These are phyloP conservation scores for Oryzias curvinotus DNA, from an alignment of 2,113 vertebrate species.

Conservation along the genomic window DNA sequence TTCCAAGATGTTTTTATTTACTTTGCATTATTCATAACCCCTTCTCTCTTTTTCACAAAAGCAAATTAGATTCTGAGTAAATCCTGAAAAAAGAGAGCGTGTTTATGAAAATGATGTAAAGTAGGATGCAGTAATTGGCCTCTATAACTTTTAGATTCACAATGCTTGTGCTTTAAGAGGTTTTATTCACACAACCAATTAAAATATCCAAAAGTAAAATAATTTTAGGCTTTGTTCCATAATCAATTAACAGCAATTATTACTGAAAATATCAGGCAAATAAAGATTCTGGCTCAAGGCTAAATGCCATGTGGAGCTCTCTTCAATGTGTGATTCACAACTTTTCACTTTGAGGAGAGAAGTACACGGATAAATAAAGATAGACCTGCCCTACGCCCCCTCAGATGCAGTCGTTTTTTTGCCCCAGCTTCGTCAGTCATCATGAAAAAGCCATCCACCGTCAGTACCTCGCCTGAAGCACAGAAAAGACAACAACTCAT, in stretches of 20 bases:
- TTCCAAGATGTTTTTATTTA: background rate
- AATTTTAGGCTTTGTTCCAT: background rate
- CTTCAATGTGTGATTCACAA: constrained; percentile 25
- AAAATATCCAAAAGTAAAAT: constrained; percentile 15
- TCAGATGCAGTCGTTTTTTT: constrained; percentile 34
- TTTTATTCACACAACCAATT: constrained; percentile 4
- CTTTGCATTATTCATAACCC: constrained; percentile 17
- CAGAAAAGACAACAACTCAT: constrained; percentile 3
- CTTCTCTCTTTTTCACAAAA: constrained; percentile 32
- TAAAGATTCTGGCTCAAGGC: constrained; percentile 18
- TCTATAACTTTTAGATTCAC: constrained; percentile 28
- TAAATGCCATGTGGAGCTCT: constrained; percentile 1
- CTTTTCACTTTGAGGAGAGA: constrained; percentile 47
- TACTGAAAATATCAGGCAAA: constrained; percentile 17
- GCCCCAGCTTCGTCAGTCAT: constrained; percentile 56
- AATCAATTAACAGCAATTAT: background rate
- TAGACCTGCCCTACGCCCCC: constrained; percentile 44
- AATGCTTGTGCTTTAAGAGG: background rate
- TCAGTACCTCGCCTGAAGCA: constrained; percentile 25
- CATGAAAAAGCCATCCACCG: constrained; percentile 50
- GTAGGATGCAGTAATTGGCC: constrained; percentile 37
- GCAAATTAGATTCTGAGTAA: constrained; percentile 7
- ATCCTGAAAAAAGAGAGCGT: constrained; percentile 11
- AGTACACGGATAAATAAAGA: constrained; percentile 43
- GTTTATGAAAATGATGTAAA: constrained; percentile 1